Conservation (phyloP, 1,140 invertebrate genomes). For the Lamellibrachia luymesi region DNA sequence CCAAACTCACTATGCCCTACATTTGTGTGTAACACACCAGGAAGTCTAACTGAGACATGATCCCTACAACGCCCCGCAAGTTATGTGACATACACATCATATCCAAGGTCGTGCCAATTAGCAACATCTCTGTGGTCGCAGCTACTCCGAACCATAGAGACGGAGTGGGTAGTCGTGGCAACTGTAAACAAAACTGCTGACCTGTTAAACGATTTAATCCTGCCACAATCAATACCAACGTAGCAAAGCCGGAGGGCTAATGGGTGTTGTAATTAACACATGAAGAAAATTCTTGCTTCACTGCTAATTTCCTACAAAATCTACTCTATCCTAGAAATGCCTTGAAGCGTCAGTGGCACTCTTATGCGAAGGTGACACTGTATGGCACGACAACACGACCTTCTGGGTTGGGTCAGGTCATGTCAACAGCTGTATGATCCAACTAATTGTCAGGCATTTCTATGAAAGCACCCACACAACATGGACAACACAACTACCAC, state of each 20-base stretch:
- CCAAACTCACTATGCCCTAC: no score
- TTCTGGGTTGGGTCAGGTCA: neutral
- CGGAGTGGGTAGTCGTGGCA: neutral
- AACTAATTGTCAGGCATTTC: neutral
- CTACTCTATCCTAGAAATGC: neutral
- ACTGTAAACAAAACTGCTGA: neutral
- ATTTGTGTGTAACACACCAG: no score
- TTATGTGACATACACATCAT: no score
- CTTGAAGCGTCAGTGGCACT: neutral
- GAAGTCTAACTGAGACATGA: no score
- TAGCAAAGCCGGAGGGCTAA: neutral
- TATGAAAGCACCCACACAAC: neutral
- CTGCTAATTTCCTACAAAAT: neutral
- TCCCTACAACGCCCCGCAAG: no score
- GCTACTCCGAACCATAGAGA: neutral
- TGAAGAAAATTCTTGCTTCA: neutral
- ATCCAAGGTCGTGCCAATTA: neutral
- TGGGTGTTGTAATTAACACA: neutral
- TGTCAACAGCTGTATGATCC: neutral
- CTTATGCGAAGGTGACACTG: neutral
- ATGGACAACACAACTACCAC: neutral
- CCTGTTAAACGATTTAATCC: neutral
- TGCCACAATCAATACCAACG: neutral
- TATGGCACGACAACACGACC: neutral
- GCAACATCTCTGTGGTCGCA: neutral